Conservation (phyloP, 2,113 vertebrate genomes). For the Cettia cetti region DNA sequence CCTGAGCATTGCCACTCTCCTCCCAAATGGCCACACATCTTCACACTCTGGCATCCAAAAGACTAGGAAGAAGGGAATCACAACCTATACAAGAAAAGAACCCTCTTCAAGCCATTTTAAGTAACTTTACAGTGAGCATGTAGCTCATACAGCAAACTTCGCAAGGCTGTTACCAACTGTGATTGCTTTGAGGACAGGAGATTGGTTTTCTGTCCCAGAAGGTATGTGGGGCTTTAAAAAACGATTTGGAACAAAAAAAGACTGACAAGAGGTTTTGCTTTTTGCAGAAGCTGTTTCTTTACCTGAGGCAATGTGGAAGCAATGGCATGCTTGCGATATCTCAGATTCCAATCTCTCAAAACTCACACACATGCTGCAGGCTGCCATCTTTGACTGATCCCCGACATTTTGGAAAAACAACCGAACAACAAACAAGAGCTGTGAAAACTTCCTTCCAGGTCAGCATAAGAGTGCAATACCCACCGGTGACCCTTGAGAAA, state of each 20-base stretch:
- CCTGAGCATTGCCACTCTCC: neutral
- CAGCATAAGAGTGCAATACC: neutral
- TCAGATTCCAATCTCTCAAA: neutral
- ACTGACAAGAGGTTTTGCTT: neutral
- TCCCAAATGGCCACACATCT: neutral
- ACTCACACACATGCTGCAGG: neutral
- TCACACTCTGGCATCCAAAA: neutral
- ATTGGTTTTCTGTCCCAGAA: neutral
- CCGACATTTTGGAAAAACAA: neutral
- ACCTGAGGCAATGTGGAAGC: neutral
- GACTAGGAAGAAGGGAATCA: neutral
- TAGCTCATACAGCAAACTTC: neutral
- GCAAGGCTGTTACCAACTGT: neutral
- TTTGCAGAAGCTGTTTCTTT: neutral
- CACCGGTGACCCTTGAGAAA: fast-evolving
- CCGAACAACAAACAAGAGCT: neutral
- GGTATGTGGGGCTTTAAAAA: neutral
- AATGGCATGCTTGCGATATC: fast-evolving
- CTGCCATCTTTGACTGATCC: neutral
- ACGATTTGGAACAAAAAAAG: fast-evolving
- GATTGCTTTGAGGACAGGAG: neutral
- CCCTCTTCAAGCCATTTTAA: neutral
- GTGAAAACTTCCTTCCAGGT: neutral
- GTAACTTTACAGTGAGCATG: neutral
- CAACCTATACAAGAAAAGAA: neutral